Conservation (phyloP, 2,888 invertebrate genomes). For the Cheilosia soror region DNA sequence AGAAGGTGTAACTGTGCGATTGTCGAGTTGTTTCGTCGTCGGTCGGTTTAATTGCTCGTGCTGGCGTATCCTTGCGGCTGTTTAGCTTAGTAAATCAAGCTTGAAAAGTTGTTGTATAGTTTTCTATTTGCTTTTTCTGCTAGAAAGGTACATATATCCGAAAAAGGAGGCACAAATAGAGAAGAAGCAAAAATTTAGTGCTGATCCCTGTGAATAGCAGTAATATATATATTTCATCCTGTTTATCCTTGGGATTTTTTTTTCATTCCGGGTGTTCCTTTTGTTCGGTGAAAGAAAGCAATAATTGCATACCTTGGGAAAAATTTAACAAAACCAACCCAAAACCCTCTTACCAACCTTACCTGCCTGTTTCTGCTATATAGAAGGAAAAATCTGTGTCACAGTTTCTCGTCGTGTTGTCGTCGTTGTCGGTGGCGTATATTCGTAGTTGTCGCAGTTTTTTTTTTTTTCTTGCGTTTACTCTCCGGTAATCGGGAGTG, state of each 20-base stretch:
- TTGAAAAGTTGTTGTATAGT: slow-evolving; percentile 18
- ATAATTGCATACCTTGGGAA: slow-evolving; percentile 72
- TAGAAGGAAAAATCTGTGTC: slow-evolving; percentile 70
- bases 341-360: slow-evolving; percentile 44
- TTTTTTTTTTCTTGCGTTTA: neutral
- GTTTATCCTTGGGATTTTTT: slow-evolving; percentile 53
- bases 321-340: slow-evolving; percentile 61
- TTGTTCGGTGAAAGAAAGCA: slow-evolving; percentile 60
- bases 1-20: slow-evolving; percentile 33
- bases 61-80: slow-evolving; percentile 30
- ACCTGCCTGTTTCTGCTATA: slow-evolving; percentile 16
- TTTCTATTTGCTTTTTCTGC: neutral
- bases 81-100: slow-evolving; percentile 41
- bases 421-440: slow-evolving; percentile 10
- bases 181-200: slow-evolving; percentile 38
- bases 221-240: slow-evolving; percentile 68
- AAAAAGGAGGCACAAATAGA: slow-evolving; percentile 12
- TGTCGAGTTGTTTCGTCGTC: slow-evolving; percentile 31
- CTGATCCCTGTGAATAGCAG: slow-evolving; percentile 65
- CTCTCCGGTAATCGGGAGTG: slow-evolving; percentile 59
- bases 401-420: slow-evolving; percentile 49
- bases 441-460: slow-evolving; percentile 4
- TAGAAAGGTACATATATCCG: slow-evolving; percentile 19
- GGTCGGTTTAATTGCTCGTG: slow-evolving; percentile 22
- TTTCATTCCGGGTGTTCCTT: slow-evolving; percentile 28